Evolutionary conservation across 2,888 invertebrate species (phyloP), one percentile per base, ranked within the genome.

Genomic region (Lasius platythorax): DNA sequence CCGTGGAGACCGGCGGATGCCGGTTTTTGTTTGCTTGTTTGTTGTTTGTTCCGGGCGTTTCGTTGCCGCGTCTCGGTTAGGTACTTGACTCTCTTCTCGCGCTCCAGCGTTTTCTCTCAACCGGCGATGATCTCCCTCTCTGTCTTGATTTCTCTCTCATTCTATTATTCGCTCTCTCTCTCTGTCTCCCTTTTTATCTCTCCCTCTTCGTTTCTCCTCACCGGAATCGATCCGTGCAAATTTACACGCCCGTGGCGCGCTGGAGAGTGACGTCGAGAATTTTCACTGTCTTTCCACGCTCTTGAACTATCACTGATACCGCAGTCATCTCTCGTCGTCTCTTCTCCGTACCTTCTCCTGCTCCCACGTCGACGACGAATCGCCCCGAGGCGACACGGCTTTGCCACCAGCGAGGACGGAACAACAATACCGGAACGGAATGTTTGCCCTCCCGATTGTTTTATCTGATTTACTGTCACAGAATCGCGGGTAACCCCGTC

Each of bases 31-130:
- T 92, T 86, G 90, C 68, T 87, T 92, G 92, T 93, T 91, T 87
- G 88, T 88, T 93, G 93, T 93, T 93, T 92, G 91, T 93, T 92
- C 92, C 91, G 90, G 90, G 91, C 90, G 91, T 93, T 89, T 87
- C 92, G 91, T 88, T 89, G 86, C 87, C 88, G 89, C 85, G 83
- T 83, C 23, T 23, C 81, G 87, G 87, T 90, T 90, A 84, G 89
- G 85, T 87, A 89, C 91, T 90, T 85, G 81, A 85, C 86, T 86
- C 86, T 83, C 84, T 61, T 56, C 83, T 86, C 84, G 40, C 72
- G 72, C 81, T 30, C 75, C 82, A 76, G 85, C 83, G 56, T 85
- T 74, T 87, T 70, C 85, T 82, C 73, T 81, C 73, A 37, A 74
- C 58, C 74, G 58, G 4, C 58, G 33, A 73, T 63, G 46, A 73